Evolutionary conservation across 2,888 invertebrate genomes (phyloP), one percentile per base, ranked within the genome.

Genomic region (Mesochorus sp.): DNA sequence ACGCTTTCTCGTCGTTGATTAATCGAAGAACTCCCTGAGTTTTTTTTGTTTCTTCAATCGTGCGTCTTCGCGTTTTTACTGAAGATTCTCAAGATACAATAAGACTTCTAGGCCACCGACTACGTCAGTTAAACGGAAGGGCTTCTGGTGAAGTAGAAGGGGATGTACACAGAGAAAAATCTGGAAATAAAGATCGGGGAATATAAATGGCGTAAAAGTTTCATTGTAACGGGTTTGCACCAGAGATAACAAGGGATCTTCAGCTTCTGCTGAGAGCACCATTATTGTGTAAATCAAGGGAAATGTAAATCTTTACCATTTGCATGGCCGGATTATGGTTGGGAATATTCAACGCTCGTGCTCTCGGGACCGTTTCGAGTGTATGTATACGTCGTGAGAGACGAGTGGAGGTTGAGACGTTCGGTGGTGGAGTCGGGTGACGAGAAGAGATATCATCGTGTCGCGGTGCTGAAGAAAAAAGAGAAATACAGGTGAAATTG

Each of bases 251-350:
- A 80, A 79, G 78, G 71, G 76, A 73, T 12, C 66, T 71, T 68
- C 24, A 34, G 44, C 37, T 66, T 44, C 64, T 44, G 47, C 28
- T 28, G 62, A 42, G n/a, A 42, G 57, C 70, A 62, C 83, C 71
- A 83, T 87, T 85, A 83, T 87, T 86, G 85, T 83, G 85, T 72
- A 85, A 86, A 86, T 84, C 82, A 85, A 83, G 84, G 79, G 67
- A 85, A 83, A 86, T 86, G 85, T 77, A 84, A 86, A 86, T 87
- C 78, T 79, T 81, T 76, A 75, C 80, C 82, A 87, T 87, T 86
- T 86, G 84, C 86, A 87, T 86, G 68, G 74, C 68, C n/a, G 82
- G 74, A 82, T 84, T 84, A 83, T 68, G 34, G 59, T 66, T 42
- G 37, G 39, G 81, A 84, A 85, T 83, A 86, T 85, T 85, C 84